phyloP scores from a whole-genome alignment of 1,140 invertebrate genomes.

The Psix sp. region DNA sequence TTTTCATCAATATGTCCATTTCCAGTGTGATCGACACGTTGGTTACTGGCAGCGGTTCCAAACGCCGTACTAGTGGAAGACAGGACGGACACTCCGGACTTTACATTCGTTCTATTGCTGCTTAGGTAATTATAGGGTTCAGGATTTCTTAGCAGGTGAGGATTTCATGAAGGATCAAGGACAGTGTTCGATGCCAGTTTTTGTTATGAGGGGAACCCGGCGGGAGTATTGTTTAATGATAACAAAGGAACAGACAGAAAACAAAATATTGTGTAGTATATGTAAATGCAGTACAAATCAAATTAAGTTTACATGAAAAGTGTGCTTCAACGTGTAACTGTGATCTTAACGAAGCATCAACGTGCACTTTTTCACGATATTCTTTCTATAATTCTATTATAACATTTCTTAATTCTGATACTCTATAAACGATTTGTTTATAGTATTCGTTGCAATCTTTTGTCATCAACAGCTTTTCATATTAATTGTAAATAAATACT shows the following conservation, averaged over 20 bases:
- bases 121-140: slow-evolving; percentile 73
- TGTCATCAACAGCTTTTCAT: slow-evolving; percentile 54
- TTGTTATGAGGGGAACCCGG: slow-evolving; percentile 64
- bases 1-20: slow-evolving; percentile 90
- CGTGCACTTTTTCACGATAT: neutral
- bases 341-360: slow-evolving; percentile 1
- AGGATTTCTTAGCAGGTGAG: slow-evolving; percentile 61
- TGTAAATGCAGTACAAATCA: slow-evolving; percentile 73
- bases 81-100: slow-evolving; percentile 91
- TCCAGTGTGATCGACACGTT: slow-evolving; percentile 82
- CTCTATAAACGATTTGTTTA: neutral
- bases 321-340: slow-evolving; percentile 41
- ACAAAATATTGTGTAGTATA: slow-evolving; percentile 77
- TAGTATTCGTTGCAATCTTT: slow-evolving; percentile 12
- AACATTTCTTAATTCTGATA: neutral
- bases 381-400: neutral
- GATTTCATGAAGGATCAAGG: slow-evolving; percentile 46
- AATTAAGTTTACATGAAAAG: slow-evolving; percentile 59
- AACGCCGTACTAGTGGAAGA: slow-evolving; percentile 92
- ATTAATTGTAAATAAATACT: slow-evolving; percentile 30
- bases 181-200: slow-evolving; percentile 58
- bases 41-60: slow-evolving; percentile 86
- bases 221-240: slow-evolving; percentile 73
- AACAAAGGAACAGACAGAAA: slow-evolving; percentile 76
- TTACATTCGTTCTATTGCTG: slow-evolving; percentile 91